Evolutionary conservation across 2,113 vertebrate genomes (phyloP).

Genomic region (Platanista minor): DNA sequence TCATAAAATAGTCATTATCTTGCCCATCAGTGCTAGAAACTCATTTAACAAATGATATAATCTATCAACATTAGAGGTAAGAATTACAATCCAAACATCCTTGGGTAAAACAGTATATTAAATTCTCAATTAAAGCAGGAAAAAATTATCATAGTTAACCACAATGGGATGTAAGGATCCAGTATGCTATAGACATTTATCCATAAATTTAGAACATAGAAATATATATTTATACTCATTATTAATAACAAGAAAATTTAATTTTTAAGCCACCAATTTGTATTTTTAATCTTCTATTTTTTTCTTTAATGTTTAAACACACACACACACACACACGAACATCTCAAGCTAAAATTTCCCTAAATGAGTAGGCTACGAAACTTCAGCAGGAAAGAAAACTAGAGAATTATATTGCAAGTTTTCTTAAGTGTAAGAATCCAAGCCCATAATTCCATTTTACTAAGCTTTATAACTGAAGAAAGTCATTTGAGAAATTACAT

Average conservation of each 20-base stretch:
- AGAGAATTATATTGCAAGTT: background rate
- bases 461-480: slow-evolving; percentile 46
- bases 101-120: background rate
- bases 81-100: background rate
- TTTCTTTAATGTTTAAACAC: background rate
- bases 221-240: background rate
- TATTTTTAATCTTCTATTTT: background rate
- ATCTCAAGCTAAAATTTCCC: background rate
- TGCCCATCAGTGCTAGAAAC: background rate
- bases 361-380: background rate
- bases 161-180: background rate
- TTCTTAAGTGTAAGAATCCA: background rate
- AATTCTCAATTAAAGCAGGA: background rate
- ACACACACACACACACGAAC: background rate
- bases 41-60: background rate
- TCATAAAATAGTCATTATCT: background rate
- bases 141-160: background rate
- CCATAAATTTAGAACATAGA: background rate
- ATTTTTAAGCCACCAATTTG: background rate
- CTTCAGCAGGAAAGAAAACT: background rate
- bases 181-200: background rate
- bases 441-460: background rate
- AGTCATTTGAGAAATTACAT: background rate
- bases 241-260: background rate
- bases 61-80: background rate